Base-by-base conservation (phyloP, 53 echinoderm and acorn worm genomes). In the Apostichopus leukothele region DNA sequence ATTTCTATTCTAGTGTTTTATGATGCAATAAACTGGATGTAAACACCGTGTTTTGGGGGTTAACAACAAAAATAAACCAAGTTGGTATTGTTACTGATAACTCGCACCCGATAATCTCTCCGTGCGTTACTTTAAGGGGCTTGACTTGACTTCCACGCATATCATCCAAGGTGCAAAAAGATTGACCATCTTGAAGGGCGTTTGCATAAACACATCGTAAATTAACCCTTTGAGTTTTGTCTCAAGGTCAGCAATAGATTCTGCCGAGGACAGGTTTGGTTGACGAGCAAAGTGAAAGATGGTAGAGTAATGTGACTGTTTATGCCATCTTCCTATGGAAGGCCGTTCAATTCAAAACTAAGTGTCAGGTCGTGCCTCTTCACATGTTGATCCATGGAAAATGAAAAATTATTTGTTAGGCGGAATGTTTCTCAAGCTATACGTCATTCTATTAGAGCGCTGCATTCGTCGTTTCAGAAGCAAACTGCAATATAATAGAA, bases 151-250 rank as follows among this genome's bases (percentile, higher is more conserved):
- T 71, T 71, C 18, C 71, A 71, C 71, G 14, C 71, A 18, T n/a
- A 71, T 9, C 52, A 52, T 16, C 60, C 7, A 55, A 81, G 81
- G 25, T 19, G 54, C n/a, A 11, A 81, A 54, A 5, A 19, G 23
- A 22, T 10, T 81, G 81, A 80, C 81, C 81, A 20, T 54, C 71
- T 51, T 59, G 53, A 59, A 81, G 81, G 81, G 81, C 81, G 81
- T 81, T 81, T 81, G 81, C 81, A 81, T 81, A 81, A 81, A 81
- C 81, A 81, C 53, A 59, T 81, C 81, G 51, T 81, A 81, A 81
- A 81, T 81, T 81, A 55, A n/a, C 16, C 59, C 39, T 81, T 6
- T 19, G 52, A 81, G 55, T 20, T n/a, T 11, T 81, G 60, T 55
- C 21, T 54, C 20, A 59, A 81, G 81, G 81, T 81, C 81, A 81